Evolutionary conservation across 2,888 invertebrate species (phyloP), one percentile per base, ranked within the genome.

Genomic region (Melinaea menophilus): DNA sequence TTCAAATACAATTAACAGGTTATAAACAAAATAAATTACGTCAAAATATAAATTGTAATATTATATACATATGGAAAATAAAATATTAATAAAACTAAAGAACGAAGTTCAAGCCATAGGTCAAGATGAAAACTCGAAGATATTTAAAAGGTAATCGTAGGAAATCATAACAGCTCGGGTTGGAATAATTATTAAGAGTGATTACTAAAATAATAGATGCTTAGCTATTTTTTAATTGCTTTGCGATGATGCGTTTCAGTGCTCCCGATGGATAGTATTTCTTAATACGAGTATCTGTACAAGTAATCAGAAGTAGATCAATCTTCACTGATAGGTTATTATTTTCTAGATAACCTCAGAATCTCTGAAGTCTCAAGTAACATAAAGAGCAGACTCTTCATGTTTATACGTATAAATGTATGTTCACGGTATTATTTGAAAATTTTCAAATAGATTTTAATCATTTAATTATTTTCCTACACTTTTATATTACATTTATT

Each of bases 121-220:
- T 57, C 69, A 63, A 71, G 72, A 73, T 72, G 71, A 73, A 71
- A 67, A 63, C 72, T 63, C 63, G 68, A 72, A 37, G 71, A 69
- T 72, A 72, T 72, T 73, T 73, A 73, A 72, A 73, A 72, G 72
- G 72, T 73, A 72, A 73, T 73, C 73, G 72, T 64, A 67, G 71
- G 71, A 65, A 73, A 73, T 73, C 72, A 73, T 73, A 72, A 69
- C 72, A 65, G 67, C 60, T 62, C 61, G 70, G 71, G 71, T 68
- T 71, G 70, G 73, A 71, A 69, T 66, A 22, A 5, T 7, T 0
- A 1, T 13, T 0, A 31, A 56, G 33, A 35, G 57, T n/a, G 4
- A 5, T 22, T 13, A 54, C 11, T 67, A 61, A 7, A 1, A 1
- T 4, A 2, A 4, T 31, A 2, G 2, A 22, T 0, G 37, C 58